Evolutionary conservation across 2,797 vertebrate genomes (phyloP), one percentile per base, ranked within the genome.

Genomic region (Rousettus madagascariensis): DNA sequence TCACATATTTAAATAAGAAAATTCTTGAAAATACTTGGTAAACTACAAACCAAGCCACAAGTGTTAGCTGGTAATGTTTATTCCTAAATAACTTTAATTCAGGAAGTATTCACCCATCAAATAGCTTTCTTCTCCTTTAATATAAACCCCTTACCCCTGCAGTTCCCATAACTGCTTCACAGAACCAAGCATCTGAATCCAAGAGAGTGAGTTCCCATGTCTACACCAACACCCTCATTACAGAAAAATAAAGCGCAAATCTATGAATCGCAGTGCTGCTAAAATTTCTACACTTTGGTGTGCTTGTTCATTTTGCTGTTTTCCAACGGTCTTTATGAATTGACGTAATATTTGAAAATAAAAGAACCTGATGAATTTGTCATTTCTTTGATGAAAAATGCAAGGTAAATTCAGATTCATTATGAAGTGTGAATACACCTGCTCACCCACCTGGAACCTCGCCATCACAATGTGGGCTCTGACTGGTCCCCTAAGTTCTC

Each of bases 401-500:
- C 17, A 83, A 78, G 68, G 26, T 33, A 46, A 41, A 59, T n/a
- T 53, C 59, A 71, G 46, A 19, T 36, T 1, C 24, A 4, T 26
- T 20, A 15, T 20, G 12, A 88, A 74, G 10, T 1, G 5, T 49
- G 43, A 66, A 8, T 53, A 65, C 11, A 53, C 26, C 20, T 36
- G 26, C 28, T 66, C 22, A 22, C 8, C 16, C 16, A 49, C 19
- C 24, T 8, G 17, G 51, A 17, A 33, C 22, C 43, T 43, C 0
- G 0, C 0, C 7, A 4, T 4, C 28, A 3, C 1, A 0, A 0
- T 2, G 36, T 5, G 2, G 26, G 22, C 51, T 53, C 19, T 24
- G 24, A 24, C 6, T 30, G 30, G 69, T 12, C 24, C n/a, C 26
- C 5, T 3, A 11, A 26, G 13, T 38, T 46, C 12, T 71, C 87